These are phyloP conservation scores for Vimba vimba DNA, from an alignment of 2,113 vertebrate species.

Conservation along the genomic window DNA sequence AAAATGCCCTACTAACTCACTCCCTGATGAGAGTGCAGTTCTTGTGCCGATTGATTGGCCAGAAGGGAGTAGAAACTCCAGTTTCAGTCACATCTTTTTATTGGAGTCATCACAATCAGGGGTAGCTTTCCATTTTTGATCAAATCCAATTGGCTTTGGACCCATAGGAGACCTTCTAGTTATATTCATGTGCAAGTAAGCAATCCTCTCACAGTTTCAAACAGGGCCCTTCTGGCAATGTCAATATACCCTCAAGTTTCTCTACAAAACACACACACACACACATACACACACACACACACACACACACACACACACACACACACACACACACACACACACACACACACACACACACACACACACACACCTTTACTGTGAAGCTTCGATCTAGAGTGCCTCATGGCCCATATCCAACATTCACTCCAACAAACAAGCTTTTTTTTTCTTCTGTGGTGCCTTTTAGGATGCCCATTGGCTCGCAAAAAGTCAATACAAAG, in stretches of 20 bases:
- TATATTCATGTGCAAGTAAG: constrained; percentile 68
- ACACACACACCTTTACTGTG: constrained; percentile 11
- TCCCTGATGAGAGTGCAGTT: not conserved
- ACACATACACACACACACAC: constrained; percentile 21
- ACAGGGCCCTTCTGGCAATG: constrained; percentile 65
- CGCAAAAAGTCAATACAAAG: constrained; percentile 21
- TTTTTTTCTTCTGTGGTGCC: not conserved
- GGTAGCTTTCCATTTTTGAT: constrained; percentile 50
- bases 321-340: no score
- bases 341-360: no score
- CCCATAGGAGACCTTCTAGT: constrained; percentile 60
- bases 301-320: no score
- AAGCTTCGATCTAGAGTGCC: constrained; percentile 37
- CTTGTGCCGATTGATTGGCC: not conserved
- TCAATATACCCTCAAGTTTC: constrained; percentile 71
- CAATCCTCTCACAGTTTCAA: constrained; percentile 58
- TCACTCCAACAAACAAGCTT: constrained; percentile 32
- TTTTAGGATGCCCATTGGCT: not conserved
- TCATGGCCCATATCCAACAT: constrained; percentile 35
- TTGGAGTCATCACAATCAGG: constrained; percentile 6
- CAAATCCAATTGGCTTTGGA: constrained; percentile 47
- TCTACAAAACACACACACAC: constrained; percentile 46
- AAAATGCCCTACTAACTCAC: not conserved
- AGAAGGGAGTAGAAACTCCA: not conserved
- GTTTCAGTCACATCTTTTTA: not conserved